Evolutionary conservation across 1,140 invertebrate species (phyloP), one percentile per base, ranked within the genome.

Genomic region (Platyscapa corneri): DNA sequence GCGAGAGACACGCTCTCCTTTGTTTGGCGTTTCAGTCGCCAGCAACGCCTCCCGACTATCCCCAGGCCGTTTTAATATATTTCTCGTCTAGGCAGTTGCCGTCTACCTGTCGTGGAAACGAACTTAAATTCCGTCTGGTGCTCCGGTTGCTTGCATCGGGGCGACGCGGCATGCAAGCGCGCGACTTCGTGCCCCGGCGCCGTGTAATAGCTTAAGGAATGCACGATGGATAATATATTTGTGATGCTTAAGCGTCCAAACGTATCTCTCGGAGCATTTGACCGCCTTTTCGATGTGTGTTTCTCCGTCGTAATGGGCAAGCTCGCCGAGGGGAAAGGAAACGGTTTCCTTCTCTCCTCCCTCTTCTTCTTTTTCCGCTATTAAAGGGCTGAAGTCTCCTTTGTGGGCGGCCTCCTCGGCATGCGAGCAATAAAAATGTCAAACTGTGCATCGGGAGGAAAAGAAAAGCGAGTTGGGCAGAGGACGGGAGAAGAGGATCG

Each of bases 361-460:
- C 12, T 46, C 5, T 8, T 42, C 12, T 72, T 64, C 60, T 60
- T 75, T 82, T 60, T 75, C 23, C 12, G 20, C 32, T 49, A 34
- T 27, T 46, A 34, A 34, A 53, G n/a, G 70, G 32, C 46, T 27
- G 1, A 46, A 37, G 46, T 34, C 72, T 75, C 34, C 56, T 60
- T 76, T 76, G 34, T 64, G 23, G 8, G 7, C 37, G 0, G 37
- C 20, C 3, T 27, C 2, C n/a, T n/a, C 14, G 32, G 14, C 37
- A 79, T 79, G 16, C 6, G 34, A 32, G 20, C 56, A 76, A 76
- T 83, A 83, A 76, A 83, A 83, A 75, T 37, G 49, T 83, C 82
- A 83, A 70, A 78, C 30, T 42, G 37, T 12, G 14, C 30, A 64
- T 53, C 30, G 23, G 0, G 23, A 56, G 12, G 76, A 60, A 30